These are phyloP conservation scores for Graphium colonna DNA, from an alignment of 2,888 invertebrate genomes.

Conservation along the genomic window DNA sequence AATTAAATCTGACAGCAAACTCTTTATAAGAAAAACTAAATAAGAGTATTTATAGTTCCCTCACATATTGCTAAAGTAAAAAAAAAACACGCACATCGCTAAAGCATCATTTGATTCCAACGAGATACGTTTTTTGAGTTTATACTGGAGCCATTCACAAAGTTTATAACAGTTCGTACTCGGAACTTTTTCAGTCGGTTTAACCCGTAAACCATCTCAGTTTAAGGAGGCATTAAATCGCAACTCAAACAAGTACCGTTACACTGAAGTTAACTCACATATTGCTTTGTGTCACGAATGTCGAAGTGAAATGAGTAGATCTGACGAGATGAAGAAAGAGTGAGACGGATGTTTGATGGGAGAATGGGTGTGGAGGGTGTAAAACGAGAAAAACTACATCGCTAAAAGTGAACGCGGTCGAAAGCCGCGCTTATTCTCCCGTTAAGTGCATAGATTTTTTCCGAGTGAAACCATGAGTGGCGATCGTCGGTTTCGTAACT, in stretches of 20 bases:
- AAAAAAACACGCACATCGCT: no score
- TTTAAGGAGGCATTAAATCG: conserved; percentile 80
- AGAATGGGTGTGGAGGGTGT: conserved; percentile 74
- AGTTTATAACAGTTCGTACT: conserved; percentile 70
- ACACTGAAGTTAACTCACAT: conserved; percentile 79
- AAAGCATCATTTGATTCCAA: neutral
- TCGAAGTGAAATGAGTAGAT: conserved; percentile 65
- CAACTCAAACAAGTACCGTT: conserved; percentile 80
- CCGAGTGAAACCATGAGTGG: conserved; percentile 68
- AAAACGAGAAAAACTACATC: conserved; percentile 79
- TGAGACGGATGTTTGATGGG: conserved; percentile 63
- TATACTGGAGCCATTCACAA: conserved; percentile 61
- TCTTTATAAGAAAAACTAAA: no score
- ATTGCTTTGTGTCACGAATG: conserved; percentile 80
- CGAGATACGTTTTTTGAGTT: conserved; percentile 6
- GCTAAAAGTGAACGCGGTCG: conserved; percentile 80
- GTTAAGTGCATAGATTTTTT: conserved; percentile 79
- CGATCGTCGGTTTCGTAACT: conserved; percentile 22
- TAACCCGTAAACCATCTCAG: conserved; percentile 79
- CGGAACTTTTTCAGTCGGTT: conserved; percentile 74
- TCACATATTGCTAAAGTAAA: no score
- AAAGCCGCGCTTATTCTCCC: conserved; percentile 77
- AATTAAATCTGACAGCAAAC: no score
- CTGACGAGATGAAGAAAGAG: conserved; percentile 58
- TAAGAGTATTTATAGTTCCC: no score